Evolutionary conservation across 2,888 invertebrate species (phyloP).

Genomic region (Cetonia aurata): DNA sequence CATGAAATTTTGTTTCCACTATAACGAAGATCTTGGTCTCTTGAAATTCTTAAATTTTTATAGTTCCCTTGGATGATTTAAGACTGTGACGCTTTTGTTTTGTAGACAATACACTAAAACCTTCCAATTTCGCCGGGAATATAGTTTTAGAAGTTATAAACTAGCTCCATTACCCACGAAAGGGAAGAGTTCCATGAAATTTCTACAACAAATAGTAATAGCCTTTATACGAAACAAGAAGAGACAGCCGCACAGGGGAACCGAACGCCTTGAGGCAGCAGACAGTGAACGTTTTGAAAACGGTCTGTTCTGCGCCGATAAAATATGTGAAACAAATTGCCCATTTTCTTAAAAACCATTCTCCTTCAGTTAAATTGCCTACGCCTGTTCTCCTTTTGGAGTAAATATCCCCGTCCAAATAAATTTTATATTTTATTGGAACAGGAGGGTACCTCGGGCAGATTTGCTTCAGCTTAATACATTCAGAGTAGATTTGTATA

Average conservation of each 20-base stretch:
- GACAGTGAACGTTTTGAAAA: constrained; percentile 39
- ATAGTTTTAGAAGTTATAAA: neutral
- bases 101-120: no score
- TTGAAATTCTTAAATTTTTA: neutral
- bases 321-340: constrained; percentile 50
- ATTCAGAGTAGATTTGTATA: neutral
- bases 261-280: constrained; percentile 18
- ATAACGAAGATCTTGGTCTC: neutral
- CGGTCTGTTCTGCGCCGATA: constrained; percentile 43
- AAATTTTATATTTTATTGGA: constrained; percentile 35
- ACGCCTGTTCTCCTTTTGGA: constrained; percentile 25
- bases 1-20: constrained; percentile 14
- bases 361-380: constrained; percentile 23
- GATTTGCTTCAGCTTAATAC: constrained; percentile 8
- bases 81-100: no score
- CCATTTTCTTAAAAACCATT: constrained; percentile 44
- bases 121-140: neutral
- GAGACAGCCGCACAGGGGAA: constrained; percentile 4
- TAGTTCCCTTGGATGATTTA: no score
- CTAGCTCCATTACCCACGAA: neutral
- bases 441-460: constrained; percentile 1
- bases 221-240: constrained; percentile 6
- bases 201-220: constrained; percentile 24
- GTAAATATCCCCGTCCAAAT: constrained; percentile 26
- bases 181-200: constrained; percentile 11